phyloP scores from a whole-genome alignment of 2,888 invertebrate species.

The Meghimatium bilineatum region DNA sequence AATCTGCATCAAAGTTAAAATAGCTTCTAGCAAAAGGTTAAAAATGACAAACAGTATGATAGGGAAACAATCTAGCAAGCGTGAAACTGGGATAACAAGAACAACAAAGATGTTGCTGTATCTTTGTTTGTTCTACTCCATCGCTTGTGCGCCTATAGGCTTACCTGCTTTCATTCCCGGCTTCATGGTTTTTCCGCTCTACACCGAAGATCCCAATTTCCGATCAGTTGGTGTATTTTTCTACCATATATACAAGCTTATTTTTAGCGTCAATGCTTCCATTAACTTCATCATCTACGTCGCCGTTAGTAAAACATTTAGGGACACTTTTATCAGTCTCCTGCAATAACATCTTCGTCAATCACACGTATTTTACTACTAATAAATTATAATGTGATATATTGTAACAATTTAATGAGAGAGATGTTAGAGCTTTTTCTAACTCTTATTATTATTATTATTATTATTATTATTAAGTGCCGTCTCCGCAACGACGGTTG shows the following conservation, averaged over 20 bases:
- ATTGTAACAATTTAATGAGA: no score
- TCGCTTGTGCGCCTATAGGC: slow-evolving; percentile 29
- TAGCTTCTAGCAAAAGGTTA: slow-evolving; percentile 13
- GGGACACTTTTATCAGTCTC: background rate
- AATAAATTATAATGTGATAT: no score
- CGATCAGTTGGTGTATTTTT: slow-evolving; percentile 19
- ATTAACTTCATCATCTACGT: slow-evolving; percentile 38
- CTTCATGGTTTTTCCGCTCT: slow-evolving; percentile 32
- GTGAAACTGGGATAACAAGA: background rate
- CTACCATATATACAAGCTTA: slow-evolving; percentile 12
- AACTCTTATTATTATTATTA: no score
- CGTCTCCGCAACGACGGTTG: no score
- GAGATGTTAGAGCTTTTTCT: no score
- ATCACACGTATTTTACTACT: no score
- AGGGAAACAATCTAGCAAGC: background rate
- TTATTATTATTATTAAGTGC: no score
- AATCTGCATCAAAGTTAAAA: slow-evolving; percentile 28
- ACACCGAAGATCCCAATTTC: slow-evolving; percentile 6
- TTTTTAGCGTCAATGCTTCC: slow-evolving; percentile 32
- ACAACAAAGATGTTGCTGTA: slow-evolving; percentile 38
- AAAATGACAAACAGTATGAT: slow-evolving; percentile 6
- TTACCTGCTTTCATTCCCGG: slow-evolving; percentile 35
- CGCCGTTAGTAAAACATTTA: slow-evolving; percentile 11
- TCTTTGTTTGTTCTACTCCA: slow-evolving; percentile 31
- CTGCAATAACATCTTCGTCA: background rate